phyloP scores from a whole-genome alignment of 2,888 invertebrate species.

The Troilus luridus region DNA sequence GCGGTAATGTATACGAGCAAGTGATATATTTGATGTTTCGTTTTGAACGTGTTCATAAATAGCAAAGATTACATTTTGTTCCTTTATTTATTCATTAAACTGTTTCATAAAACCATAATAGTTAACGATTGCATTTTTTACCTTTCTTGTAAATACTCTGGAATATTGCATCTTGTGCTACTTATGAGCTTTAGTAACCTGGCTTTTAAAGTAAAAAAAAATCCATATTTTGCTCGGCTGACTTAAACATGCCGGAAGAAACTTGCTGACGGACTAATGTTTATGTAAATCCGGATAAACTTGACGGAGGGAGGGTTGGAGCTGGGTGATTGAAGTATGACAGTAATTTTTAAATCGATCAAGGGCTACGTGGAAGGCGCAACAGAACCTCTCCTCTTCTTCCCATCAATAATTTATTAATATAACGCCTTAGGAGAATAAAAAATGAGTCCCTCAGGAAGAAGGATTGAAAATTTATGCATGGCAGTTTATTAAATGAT shows the following conservation, averaged over 20 bases:
- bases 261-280: background rate
- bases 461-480: background rate
- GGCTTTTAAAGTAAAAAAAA: background rate
- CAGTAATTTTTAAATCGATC: constrained; percentile 31
- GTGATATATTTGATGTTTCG: too few relatives aligned
- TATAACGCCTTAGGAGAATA: constrained; percentile 18
- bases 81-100: too few relatives aligned
- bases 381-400: background rate
- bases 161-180: background rate
- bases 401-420: constrained; percentile 34
- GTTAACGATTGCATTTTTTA: background rate
- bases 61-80: too few relatives aligned
- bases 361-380: background rate
- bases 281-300: constrained; percentile 34
- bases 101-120: too few relatives aligned
- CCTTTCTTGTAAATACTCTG: background rate
- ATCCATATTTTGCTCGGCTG: background rate
- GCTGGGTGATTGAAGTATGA: constrained; percentile 8
- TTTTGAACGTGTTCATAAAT: too few relatives aligned
- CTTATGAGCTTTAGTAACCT: background rate
- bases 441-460: background rate
- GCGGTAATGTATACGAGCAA: too few relatives aligned
- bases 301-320: background rate
- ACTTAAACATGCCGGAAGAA: background rate
- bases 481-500: background rate